These are phyloP conservation scores for Bactericera cockerelli DNA, from an alignment of 1,140 invertebrate species.

Conservation along the genomic window DNA sequence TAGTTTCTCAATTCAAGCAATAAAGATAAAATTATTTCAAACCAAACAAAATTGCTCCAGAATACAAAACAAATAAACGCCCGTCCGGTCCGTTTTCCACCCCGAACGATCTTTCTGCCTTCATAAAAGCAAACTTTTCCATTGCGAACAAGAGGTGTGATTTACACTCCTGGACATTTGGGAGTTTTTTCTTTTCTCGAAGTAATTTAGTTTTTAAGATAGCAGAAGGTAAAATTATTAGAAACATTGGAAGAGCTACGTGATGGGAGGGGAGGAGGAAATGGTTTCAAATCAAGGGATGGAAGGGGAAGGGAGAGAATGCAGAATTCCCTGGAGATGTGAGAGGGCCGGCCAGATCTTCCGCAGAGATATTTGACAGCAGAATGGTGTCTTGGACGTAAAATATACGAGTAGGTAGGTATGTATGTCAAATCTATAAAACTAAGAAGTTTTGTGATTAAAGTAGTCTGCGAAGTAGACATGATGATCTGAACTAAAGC, in stretches of 20 bases:
- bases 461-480: too few relatives aligned
- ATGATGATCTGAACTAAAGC: too few relatives aligned
- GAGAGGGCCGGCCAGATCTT: too few relatives aligned
- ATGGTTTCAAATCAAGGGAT: too few relatives aligned
- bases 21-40: conserved; percentile 3
- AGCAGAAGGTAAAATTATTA: conserved; percentile 1
- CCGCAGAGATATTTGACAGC: too few relatives aligned
- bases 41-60: neutral
- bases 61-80: neutral
- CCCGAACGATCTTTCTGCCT: neutral
- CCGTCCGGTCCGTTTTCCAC: neutral
- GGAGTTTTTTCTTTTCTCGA: neutral
- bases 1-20: neutral
- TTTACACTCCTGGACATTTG: conserved; percentile 1
- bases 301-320: neutral
- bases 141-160: neutral
- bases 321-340: neutral
- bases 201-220: conserved; percentile 6
- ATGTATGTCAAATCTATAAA: too few relatives aligned
- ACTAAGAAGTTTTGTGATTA: too few relatives aligned
- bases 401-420: too few relatives aligned
- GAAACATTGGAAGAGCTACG: neutral
- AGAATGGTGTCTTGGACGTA: too few relatives aligned
- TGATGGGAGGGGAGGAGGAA: neutral
- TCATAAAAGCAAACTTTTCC: neutral